Evolutionary conservation across 2,113 vertebrate genomes (phyloP), one percentile per base, ranked within the genome.

Genomic region (Turdus rufiventris): DNA sequence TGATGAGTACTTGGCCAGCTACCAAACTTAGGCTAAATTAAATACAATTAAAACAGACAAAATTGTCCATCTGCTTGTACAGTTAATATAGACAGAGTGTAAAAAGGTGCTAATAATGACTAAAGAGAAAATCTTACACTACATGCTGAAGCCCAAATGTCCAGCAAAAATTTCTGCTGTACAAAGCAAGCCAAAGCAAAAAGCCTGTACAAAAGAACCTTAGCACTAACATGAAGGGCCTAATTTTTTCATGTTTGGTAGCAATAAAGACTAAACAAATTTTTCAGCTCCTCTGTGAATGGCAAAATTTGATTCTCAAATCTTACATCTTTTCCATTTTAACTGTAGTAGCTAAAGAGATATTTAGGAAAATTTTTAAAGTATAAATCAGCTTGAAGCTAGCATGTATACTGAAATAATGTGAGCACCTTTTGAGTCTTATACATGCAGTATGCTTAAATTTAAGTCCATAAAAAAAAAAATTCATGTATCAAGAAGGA

Each of bases 1-100:
- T 97, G 96, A 97, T 89, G 93, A 80, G 48, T 63, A 88, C 42
- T 95, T 98, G 97, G 98, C 97, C 85, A 95, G 67, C 12, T 95
- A 97, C 89, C 85, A 97, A 97, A 93, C 78, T 56, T 24, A 51
- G 86, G 77, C 68, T 91, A 94, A 74, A 38, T 67, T 88, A 90
- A 81, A 93, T 81, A 96, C 75, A 93, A 96, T 96, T 91, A 79
- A 94, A 93, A 85, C 20, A 71, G 74, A 91, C 73, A 94, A 97
- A 93, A 85, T 51, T 95, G 95, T 95, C 96, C 96, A 97, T 95
- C 91, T 97, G 94, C 34, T 88, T 91, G 23, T 96, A 86, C 33
- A 74, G 47, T 81, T 86, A 38, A 43, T 89, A 56, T 15, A 93
- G 78, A 76, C 20, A 94, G 28, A 66, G 43, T 66, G 36, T 50